Conservation (phyloP, 2,888 invertebrate genomes). For the Ditylenchus weischeri region DNA sequence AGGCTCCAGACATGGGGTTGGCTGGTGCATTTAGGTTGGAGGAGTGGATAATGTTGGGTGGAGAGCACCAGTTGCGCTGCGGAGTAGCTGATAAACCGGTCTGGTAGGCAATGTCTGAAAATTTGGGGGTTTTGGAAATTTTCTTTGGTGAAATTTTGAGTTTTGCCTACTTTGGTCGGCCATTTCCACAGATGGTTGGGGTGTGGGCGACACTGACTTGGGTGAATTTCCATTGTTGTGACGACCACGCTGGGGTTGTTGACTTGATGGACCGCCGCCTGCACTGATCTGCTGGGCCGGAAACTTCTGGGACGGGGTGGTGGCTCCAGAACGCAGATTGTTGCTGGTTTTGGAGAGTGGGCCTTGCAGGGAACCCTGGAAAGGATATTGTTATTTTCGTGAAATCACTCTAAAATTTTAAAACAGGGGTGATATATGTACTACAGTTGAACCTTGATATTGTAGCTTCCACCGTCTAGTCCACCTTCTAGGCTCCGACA, state of each 20-base stretch:
- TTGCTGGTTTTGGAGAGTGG: background rate
- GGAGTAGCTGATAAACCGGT: background rate
- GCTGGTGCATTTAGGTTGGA: too few species aligned
- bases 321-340: slow-evolving; percentile 1
- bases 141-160: background rate
- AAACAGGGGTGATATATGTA: too few species aligned
- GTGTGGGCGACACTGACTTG: slow-evolving; percentile 5
- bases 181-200: background rate
- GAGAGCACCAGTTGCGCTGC: slow-evolving; percentile 1
- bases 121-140: background rate
- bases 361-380: background rate
- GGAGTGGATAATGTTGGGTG: slow-evolving; percentile 1
- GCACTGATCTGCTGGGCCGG: background rate
- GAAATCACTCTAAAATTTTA: too few species aligned
- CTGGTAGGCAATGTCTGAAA: slow-evolving; percentile 2
- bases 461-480: too few species aligned
- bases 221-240: slow-evolving; percentile 5
- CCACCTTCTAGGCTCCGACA: too few species aligned
- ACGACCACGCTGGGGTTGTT: background rate
- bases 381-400: background rate
- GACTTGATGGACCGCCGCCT: background rate
- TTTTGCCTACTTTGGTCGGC: background rate
- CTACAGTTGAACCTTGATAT: too few species aligned
- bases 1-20: too few species aligned
- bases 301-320: slow-evolving; percentile 3